Base-by-base conservation (phyloP, 2,113 vertebrate species). In the Xiphorhynchus elegans region DNA sequence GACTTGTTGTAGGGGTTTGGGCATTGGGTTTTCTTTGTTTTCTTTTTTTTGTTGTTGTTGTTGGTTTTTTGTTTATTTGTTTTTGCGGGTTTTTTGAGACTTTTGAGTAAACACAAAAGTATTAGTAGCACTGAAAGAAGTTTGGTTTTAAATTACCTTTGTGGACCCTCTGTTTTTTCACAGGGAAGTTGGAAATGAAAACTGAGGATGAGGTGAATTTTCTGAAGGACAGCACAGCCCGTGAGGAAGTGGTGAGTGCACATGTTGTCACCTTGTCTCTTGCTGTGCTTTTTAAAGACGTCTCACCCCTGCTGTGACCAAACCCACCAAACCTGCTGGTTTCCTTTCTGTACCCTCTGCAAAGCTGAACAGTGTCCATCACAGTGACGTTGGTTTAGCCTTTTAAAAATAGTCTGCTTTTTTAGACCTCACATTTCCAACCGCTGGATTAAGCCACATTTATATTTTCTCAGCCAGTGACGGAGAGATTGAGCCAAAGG, bases 141-240 rank as follows among this genome's bases (percentile, higher is more conserved):
- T 78, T 93, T 75, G 66, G 11, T 84, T 84, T 70, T 46, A 93
- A 62, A 90, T 95, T 72, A 26, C 44, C 58, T 93, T 46, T 84
- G 28, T 37, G 17, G 90, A 77, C 56, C 39, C n/a, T 96, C 39
- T 93, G 69, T 97, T 91, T 93, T 78, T 93, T 78, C 92, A 91
- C 95, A 98, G 98, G 98, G 92, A 96, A 76, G 84, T 25, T 96
- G 55, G 97, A 97, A 69, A 89, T 89, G 81, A 98, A 98, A 96
- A 93, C 96, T 29, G 98, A 97, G 60, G 98, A 98, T 1, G 97
- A 97, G 74, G 96, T 97, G 90, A 98, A 97, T 94, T 97, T 97
- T 95, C 53, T 52, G 82, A 97, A 83, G 50, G 59, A 44, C 5
- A 66, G 60, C 1, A 9, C 73, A 7, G n/a, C 87, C 33, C 42